Percentiles rank a stretch among this genome's conserved stretches.
Evolutionary conservation across 92 coral and sea anemone species (phyloP).

Genomic region (Siderastrea siderea): DNA sequence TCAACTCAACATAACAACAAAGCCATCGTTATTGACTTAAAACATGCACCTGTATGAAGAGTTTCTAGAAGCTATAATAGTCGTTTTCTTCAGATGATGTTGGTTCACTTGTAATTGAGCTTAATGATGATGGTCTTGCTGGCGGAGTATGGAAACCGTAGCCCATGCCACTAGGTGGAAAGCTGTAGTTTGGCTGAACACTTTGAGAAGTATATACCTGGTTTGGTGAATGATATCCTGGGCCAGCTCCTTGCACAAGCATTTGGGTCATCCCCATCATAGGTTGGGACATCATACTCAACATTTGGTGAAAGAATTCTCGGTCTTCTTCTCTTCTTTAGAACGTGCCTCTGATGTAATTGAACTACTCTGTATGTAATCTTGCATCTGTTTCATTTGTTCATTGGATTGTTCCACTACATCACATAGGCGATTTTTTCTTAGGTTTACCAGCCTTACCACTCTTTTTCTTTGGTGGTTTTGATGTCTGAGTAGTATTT

Average conservation of each 20-base stretch:
- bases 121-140: slow-evolving; percentile 59
- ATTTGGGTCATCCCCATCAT: slow-evolving; percentile 64
- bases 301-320: slow-evolving; percentile 44
- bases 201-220: slow-evolving; percentile 32
- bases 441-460: slow-evolving; percentile 45
- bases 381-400: slow-evolving; percentile 44
- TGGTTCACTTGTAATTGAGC: slow-evolving; percentile 51
- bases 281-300: slow-evolving; percentile 64
- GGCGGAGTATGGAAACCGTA: slow-evolving; percentile 43
- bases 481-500: slow-evolving; percentile 56
- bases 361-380: slow-evolving; percentile 26
- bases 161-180: slow-evolving; percentile 40
- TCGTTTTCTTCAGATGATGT: slow-evolving; percentile 29
- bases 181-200: slow-evolving; percentile 35
- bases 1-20: slow-evolving; percentile 31
- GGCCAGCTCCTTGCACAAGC: slow-evolving; percentile 37
- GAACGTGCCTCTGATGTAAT: slow-evolving; percentile 34
- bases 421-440: slow-evolving; percentile 46
- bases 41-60: background rate
- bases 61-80: slow-evolving; percentile 6
- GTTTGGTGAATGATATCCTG: slow-evolving; percentile 43
- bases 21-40: slow-evolving; percentile 14
- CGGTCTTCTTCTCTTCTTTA: slow-evolving; percentile 54
- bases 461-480: slow-evolving; percentile 59
- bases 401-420: slow-evolving; percentile 56